Evolutionary conservation across 2,888 invertebrate genomes (phyloP), one percentile per base, ranked within the genome.

Genomic region (Himalopsyche kuldschensis): DNA sequence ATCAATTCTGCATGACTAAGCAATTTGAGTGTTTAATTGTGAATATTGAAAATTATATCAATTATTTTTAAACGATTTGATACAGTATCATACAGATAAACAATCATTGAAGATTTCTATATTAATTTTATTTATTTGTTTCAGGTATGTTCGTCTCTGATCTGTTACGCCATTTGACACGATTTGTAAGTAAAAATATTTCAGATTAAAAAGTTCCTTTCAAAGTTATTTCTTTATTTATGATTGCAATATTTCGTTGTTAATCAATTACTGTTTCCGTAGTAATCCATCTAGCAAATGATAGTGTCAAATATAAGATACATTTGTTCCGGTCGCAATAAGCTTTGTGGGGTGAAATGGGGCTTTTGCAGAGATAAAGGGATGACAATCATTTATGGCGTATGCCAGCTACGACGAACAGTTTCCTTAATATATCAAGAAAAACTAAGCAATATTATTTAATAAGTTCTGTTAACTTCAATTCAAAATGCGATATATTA

Each of bases 321-420:
- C 55, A 55, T 55, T 55, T 55, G 55, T 55, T 55, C 55, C 55
- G 55, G 55, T 55, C 24, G 55, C 55, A 77, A 35, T 77, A 35
- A 35, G 32, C n/a, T 32, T 20, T 3, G n/a, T 41, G 41, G 35
- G 77, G 41, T 77, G 31, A 77, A 35, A 46, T 32, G 27, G 78
- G 63, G 15, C 35, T 55, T 69, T 31, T 15, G 20, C 17, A 24
- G 80, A 76, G 32, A 79, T 79, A 80, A 80, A 83, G 82, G 82
- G 82, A 82, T 82, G 79, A 83, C 80, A 80, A 76, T 77, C 69
- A 82, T 78, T 78, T 82, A 78, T 78, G 27, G 17, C 6, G 55
- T 55, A 55, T 55, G 5, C 8, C 55, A 55, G 55, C 20, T 55
- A 55, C 20, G n/a, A 20, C 20, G 6, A 55, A 55, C 55, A 55